Evolutionary conservation across 2,888 invertebrate species (phyloP).

Genomic region (Acrocyrtus sp.): DNA sequence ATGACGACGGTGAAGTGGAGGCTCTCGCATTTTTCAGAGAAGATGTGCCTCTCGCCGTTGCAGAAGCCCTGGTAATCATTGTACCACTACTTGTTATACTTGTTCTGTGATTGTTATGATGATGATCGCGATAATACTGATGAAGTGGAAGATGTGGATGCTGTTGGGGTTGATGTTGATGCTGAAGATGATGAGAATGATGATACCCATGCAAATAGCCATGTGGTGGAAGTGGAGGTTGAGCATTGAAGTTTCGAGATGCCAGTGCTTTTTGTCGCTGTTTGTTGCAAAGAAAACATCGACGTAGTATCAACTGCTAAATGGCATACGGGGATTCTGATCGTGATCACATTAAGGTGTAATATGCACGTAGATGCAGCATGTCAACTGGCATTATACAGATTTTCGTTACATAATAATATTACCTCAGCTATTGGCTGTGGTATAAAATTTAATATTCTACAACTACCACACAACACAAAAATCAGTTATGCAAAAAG

Average conservation of each 20-base stretch:
- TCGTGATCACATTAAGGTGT: too few relatives aligned
- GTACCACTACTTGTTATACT: slow-evolving; percentile 6
- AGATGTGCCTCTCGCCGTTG: slow-evolving; percentile 1
- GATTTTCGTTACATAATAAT: neutral
- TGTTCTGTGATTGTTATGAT: slow-evolving; percentile 12
- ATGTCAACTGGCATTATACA: too few relatives aligned
- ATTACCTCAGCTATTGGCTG: neutral
- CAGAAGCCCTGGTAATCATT: slow-evolving; percentile 33
- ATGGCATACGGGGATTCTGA: slow-evolving; percentile 33
- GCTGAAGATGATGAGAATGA: slow-evolving; percentile 11
- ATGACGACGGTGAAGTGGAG: too few relatives aligned
- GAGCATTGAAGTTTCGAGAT: slow-evolving; percentile 39
- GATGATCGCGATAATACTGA: slow-evolving; percentile 14
- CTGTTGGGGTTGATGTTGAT: slow-evolving; percentile 24
- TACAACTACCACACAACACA: neutral
- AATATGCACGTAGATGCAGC: too few relatives aligned
- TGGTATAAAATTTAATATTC: neutral
- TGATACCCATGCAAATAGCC: slow-evolving; percentile 55
- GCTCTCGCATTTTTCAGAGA: slow-evolving; percentile 10
- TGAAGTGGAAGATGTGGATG: slow-evolving; percentile 14
- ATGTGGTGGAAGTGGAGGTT: slow-evolving; percentile 56
- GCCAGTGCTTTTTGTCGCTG: slow-evolving; percentile 21
- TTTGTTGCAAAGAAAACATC: slow-evolving; percentile 58
- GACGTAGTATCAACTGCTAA: slow-evolving; percentile 39
- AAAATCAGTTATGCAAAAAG: neutral